Evolutionary conservation across 2,113 vertebrate species (phyloP).

Genomic region (Peromyscus maniculatus): DNA sequence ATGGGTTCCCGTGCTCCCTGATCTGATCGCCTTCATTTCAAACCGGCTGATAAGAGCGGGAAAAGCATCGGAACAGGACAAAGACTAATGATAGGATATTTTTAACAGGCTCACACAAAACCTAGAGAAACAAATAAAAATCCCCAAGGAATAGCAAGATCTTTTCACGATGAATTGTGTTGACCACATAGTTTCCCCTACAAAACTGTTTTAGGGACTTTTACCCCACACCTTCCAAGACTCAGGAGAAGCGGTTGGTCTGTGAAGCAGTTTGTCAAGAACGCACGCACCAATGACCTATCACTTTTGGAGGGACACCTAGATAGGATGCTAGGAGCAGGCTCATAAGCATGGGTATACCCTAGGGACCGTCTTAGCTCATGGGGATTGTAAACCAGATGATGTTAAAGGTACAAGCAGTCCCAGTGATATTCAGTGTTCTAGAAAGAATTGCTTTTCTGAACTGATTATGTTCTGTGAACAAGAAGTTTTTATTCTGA

Average conservation of each 20-base stretch:
- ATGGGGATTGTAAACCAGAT: background rate
- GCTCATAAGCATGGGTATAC: background rate
- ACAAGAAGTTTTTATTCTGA: background rate
- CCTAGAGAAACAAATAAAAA: slow-evolving; percentile 21
- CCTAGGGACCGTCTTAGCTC: background rate
- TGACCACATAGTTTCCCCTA: background rate
- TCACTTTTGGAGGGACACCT: background rate
- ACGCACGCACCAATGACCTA: background rate
- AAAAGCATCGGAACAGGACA: slow-evolving; percentile 79
- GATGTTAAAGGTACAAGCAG: slow-evolving; percentile 29
- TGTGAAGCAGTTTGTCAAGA: background rate
- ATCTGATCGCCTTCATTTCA: slow-evolving; percentile 80
- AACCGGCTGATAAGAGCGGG: slow-evolving; percentile 83
- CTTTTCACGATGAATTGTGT: background rate
- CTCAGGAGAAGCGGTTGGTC: background rate
- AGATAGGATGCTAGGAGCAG: background rate
- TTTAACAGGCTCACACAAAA: slow-evolving; percentile 43
- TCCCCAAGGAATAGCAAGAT: background rate
- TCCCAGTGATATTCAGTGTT: background rate
- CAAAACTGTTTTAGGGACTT: background rate
- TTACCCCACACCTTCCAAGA: background rate
- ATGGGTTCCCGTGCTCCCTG: slow-evolving; percentile 44
- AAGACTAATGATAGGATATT: slow-evolving; percentile 78
- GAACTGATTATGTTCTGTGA: background rate
- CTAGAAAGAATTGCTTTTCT: slow-evolving; percentile 10